A percentile compares a stretch with the other conserved stretches of the same genome.
Evolutionary conservation across 2,797 vertebrate genomes (phyloP).

Genomic region (Microchirus variegatus): DNA sequence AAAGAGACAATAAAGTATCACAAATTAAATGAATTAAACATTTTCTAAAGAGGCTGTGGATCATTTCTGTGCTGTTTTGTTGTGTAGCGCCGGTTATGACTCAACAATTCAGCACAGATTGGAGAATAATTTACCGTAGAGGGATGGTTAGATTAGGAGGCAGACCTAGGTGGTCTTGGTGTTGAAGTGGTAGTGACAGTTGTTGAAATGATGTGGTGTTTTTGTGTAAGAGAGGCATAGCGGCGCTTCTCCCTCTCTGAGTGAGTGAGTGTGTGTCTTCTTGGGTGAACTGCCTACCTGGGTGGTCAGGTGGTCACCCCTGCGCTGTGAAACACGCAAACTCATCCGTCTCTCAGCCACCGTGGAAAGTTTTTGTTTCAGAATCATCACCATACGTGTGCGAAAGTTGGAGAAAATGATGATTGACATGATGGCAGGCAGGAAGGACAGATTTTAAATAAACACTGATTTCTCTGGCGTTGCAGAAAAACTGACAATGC

Average conservation of each 20-base stretch:
- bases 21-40: too few relatives aligned
- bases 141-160: constrained; percentile 4
- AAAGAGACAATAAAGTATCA: too few relatives aligned
- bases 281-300: constrained; percentile 33
- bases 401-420: constrained; percentile 13
- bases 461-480: constrained; percentile 32
- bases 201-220: constrained; percentile 28
- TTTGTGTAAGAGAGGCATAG: not conserved
- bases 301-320: constrained; percentile 53
- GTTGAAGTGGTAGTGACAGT: constrained; percentile 9
- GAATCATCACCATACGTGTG: constrained; percentile 16
- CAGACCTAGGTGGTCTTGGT: constrained; percentile 15
- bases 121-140: not conserved
- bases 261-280: not conserved
- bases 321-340: constrained; percentile 14
- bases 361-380: constrained; percentile 35
- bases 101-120: too few relatives aligned
- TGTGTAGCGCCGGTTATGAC: too few relatives aligned
- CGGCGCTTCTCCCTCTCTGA: not conserved
- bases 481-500: too few relatives aligned
- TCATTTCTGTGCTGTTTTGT: too few relatives aligned
- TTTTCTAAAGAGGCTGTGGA: too few relatives aligned
- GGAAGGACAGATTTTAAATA: constrained; percentile 49
- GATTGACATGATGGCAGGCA: constrained; percentile 45
- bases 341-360: constrained; percentile 3